phyloP scores from a whole-genome alignment of 64 coral and sea anemone species.

The Stylophora pistillata region DNA sequence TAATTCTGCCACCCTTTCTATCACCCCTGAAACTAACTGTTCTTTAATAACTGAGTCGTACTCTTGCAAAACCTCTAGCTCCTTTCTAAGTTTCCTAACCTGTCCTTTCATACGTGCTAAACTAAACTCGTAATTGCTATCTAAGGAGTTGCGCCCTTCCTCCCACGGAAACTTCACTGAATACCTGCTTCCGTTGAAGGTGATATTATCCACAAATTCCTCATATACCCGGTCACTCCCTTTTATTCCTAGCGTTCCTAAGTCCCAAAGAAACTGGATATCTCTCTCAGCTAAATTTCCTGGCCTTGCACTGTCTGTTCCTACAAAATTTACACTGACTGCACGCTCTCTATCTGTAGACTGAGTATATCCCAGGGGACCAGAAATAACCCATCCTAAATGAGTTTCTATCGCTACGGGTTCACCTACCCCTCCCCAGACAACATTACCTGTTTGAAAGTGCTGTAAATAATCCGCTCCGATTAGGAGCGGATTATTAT shows the following conservation, averaged over 20 bases:
- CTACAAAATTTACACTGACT: neutral
- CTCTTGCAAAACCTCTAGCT: conserved; percentile 18
- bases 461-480: conserved; percentile 38
- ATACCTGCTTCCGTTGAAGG: conserved; percentile 19
- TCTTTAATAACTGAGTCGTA: conserved; percentile 14
- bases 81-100: conserved; percentile 10
- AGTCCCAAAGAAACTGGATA: conserved; percentile 4
- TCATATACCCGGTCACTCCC: conserved; percentile 8
- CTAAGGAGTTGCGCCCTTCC: neutral
- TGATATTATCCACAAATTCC: conserved; percentile 23
- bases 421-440: conserved; percentile 19
- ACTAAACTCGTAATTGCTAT: conserved; percentile 16
- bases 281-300: neutral
- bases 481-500: no score
- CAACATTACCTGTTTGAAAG: neutral
- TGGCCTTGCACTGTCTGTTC: neutral
- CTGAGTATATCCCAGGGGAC: neutral
- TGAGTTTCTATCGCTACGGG: conserved; percentile 48
- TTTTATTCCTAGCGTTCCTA: conserved; percentile 9
- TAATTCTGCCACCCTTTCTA: conserved; percentile 38
- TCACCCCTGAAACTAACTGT: neutral
- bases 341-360: neutral
- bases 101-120: neutral
- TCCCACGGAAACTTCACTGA: conserved; percentile 30
- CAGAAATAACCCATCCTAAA: conserved; percentile 23